Evolutionary conservation across 2,797 vertebrate species (phyloP).

Genomic region (Hapalemur alaotrensis): DNA sequence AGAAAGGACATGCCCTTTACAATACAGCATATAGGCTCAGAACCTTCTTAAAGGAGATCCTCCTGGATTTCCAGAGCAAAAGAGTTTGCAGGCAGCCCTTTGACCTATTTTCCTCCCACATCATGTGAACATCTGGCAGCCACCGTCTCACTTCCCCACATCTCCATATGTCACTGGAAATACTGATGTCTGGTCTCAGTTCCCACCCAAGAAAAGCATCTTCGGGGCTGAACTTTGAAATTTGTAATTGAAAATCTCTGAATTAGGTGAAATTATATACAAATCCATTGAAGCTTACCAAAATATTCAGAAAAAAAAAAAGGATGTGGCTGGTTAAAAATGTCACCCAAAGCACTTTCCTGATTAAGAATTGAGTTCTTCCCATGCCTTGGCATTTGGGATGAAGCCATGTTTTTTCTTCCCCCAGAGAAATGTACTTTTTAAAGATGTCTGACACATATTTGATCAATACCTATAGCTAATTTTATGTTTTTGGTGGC

Average conservation of each 20-base stretch:
- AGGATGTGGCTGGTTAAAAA: background rate
- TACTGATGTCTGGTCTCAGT: background rate
- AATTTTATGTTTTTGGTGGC: slow-evolving; percentile 37
- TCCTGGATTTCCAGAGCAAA: background rate
- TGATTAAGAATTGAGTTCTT: slow-evolving; percentile 9
- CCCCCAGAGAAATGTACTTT: background rate
- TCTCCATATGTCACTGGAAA: background rate
- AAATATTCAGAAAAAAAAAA: slow-evolving; percentile 48
- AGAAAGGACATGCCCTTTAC: background rate
- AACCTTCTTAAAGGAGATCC: background rate
- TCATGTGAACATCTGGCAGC: background rate
- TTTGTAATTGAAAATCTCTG: background rate
- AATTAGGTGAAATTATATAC: slow-evolving; percentile 17
- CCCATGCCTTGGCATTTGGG: background rate
- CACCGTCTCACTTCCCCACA: background rate
- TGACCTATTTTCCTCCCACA: background rate
- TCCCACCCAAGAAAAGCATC: background rate
- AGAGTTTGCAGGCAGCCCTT: background rate
- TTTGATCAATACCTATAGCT: background rate
- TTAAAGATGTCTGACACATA: background rate
- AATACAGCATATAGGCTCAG: background rate
- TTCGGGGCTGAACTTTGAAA: background rate
- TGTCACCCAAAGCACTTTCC: background rate
- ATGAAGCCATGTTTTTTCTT: background rate
- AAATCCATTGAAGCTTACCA: background rate